Percentiles rank a stretch among this genome's conserved stretches.
Conservation (phyloP, 2,888 invertebrate genomes). For the Anoncus sp. region DNA sequence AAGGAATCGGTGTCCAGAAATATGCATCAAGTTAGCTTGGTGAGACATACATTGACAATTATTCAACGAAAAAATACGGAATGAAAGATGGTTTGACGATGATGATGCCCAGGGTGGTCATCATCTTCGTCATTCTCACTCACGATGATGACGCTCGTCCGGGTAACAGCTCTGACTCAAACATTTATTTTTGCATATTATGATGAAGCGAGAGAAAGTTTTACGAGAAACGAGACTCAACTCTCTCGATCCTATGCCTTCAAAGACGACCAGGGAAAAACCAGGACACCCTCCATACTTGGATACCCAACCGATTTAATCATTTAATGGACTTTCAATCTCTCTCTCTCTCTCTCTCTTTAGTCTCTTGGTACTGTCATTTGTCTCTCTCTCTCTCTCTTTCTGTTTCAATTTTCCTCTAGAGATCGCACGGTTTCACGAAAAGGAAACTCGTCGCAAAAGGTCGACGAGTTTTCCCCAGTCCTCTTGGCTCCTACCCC, state of each 20-base stretch:
- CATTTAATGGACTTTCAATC: conserved; percentile 65
- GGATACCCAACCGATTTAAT: conserved; percentile 61
- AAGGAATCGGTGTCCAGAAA: no score
- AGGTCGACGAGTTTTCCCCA: conserved; percentile 18
- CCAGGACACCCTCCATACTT: neutral
- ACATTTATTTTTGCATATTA: conserved; percentile 46
- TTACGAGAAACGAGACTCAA: conserved; percentile 38
- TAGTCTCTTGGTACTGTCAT: neutral
- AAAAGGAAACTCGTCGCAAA: conserved; percentile 20
- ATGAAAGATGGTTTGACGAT: neutral
- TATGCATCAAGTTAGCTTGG: no score
- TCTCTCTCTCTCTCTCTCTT: neutral
- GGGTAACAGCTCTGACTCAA: conserved; percentile 24
- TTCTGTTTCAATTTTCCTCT: conserved; percentile 20
- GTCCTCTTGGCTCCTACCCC: no score
- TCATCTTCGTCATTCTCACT: neutral
- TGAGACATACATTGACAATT: no score
- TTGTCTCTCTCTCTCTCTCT: neutral
- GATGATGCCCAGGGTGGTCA: neutral
- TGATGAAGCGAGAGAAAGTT: conserved; percentile 60
- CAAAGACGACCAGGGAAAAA: neutral
- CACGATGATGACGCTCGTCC: conserved; percentile 1
- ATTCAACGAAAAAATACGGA: no score
- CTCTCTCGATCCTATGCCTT: neutral
- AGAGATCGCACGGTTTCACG: neutral